These are phyloP conservation scores for Hafferia zeledoni DNA, from an alignment of 2,797 vertebrate genomes.

Conservation along the genomic window DNA sequence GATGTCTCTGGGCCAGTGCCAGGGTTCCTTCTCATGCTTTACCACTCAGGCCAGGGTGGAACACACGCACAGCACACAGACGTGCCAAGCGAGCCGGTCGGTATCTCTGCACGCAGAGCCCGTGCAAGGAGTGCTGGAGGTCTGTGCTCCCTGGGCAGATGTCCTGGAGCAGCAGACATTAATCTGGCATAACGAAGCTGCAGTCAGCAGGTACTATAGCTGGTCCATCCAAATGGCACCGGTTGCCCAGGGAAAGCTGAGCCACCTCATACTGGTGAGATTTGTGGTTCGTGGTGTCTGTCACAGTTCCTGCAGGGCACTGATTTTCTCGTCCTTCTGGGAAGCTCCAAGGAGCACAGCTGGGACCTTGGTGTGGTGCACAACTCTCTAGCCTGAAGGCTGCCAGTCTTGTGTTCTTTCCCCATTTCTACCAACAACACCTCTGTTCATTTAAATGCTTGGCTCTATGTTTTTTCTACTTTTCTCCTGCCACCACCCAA, in stretches of 20 bases:
- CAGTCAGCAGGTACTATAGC: not conserved
- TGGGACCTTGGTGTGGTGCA: not conserved
- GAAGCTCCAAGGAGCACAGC: not conserved
- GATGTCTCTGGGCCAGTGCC: slow-evolving; percentile 9
- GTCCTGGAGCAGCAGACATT: not conserved
- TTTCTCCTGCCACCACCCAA: slow-evolving; percentile 23
- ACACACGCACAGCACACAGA: not conserved
- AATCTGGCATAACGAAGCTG: not conserved
- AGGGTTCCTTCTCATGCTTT: slow-evolving; percentile 23
- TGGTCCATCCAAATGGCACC: not conserved
- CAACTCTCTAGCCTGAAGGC: not conserved
- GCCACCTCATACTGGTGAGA: not conserved
- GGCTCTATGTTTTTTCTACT: not conserved
- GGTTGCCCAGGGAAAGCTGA: not conserved
- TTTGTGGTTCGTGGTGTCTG: not conserved
- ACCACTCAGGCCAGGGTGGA: not conserved
- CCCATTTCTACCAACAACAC: not conserved
- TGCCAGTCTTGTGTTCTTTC: not conserved
- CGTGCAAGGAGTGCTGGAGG: not conserved
- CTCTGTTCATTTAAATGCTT: not conserved
- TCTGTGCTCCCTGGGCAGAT: not conserved
- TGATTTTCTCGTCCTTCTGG: not conserved
- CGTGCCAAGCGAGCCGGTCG: fast-evolving
- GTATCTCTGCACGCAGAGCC: not conserved
- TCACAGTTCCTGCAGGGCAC: not conserved